Conservation (phyloP, 2,888 invertebrate species). For the Rhagophthalmus giganteus region DNA sequence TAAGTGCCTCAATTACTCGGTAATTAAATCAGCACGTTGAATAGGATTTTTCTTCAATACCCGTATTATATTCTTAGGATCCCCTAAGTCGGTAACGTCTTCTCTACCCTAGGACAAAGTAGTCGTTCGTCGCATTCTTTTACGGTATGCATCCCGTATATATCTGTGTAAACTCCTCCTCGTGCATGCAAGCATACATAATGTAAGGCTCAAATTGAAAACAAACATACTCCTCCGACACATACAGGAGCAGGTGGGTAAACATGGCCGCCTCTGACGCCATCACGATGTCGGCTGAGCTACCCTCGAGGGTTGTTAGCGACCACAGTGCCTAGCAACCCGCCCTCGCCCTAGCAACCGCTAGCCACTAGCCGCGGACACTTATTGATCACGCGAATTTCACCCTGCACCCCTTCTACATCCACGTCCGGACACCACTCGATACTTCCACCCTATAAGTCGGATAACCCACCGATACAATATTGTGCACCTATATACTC, state of each 20-base stretch:
- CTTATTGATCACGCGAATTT: constrained; percentile 56
- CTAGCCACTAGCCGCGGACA: constrained; percentile 60
- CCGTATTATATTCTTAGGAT: constrained; percentile 14
- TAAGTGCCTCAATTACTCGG: constrained; percentile 18
- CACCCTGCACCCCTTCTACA: constrained; percentile 35
- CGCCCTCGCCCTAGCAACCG: constrained; percentile 59
- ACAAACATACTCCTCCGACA: constrained; percentile 50
- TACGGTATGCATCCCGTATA: constrained; percentile 23
- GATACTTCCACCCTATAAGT: constrained; percentile 41
- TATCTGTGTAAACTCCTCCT: constrained; percentile 30
- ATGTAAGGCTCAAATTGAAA: constrained; percentile 51
- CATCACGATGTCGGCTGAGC: constrained; percentile 52
- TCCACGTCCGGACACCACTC: constrained; percentile 40
- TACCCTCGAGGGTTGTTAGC: constrained; percentile 59
- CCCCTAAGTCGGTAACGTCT: constrained; percentile 11
- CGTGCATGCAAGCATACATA: constrained; percentile 47
- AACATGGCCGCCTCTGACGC: constrained; percentile 57
- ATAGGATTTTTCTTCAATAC: constrained; percentile 10
- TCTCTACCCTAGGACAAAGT: constrained; percentile 9
- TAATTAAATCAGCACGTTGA: constrained; percentile 19
- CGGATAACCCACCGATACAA: constrained; percentile 29
- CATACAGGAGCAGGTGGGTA: constrained; percentile 54
- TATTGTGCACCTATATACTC: constrained; percentile 8
- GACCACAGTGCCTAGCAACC: constrained; percentile 59
- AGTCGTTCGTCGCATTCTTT: constrained; percentile 20